Evolutionary conservation across 2,888 invertebrate genomes (phyloP).

Genomic region (Heliothis peltigera): DNA sequence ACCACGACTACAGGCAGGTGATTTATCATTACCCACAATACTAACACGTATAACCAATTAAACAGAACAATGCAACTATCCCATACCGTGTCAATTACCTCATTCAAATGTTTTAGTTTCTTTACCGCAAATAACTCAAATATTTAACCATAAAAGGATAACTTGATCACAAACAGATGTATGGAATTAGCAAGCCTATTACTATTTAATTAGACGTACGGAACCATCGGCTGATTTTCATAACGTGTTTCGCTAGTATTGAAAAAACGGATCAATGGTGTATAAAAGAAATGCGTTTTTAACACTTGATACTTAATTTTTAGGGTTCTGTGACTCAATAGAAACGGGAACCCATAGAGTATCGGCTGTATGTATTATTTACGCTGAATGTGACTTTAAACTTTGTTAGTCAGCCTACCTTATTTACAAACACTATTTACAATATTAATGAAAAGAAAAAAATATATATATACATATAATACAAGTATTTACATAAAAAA

Average conservation of each 20-base stretch:
- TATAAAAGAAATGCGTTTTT: conserved; percentile 8
- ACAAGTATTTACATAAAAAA: too few species aligned
- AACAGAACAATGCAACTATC: background rate
- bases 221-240: conserved; percentile 32
- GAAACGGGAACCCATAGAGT: too few species aligned
- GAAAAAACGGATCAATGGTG: conserved; percentile 7
- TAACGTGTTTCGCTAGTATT: conserved; percentile 8
- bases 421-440: too few species aligned
- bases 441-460: too few species aligned
- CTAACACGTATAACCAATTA: background rate
- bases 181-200: conserved; percentile 30
- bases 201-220: conserved; percentile 32
- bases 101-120: conserved; percentile 22
- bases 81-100: conserved; percentile 19
- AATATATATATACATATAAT: too few species aligned
- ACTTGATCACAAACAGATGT: conserved; percentile 34
- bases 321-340: background rate
- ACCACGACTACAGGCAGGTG: too few species aligned
- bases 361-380: too few species aligned
- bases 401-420: too few species aligned
- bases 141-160: conserved; percentile 26
- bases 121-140: conserved; percentile 19
- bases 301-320: conserved; percentile 32
- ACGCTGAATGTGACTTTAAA: too few species aligned
- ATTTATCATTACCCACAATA: background rate